Base-by-base conservation (phyloP, 2,113 vertebrate genomes). In the Centropristis striata region DNA sequence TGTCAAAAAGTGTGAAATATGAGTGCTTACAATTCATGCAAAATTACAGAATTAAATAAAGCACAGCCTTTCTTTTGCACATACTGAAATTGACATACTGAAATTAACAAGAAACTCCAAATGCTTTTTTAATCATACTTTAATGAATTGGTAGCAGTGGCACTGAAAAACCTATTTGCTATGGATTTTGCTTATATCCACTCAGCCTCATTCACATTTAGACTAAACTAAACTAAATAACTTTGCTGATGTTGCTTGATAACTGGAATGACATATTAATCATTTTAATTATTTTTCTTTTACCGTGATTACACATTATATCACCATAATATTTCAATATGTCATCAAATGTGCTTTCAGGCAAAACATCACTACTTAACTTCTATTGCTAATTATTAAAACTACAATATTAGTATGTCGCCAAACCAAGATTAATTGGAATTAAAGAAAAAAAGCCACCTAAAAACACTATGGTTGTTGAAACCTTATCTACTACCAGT, bases 401-500 rank as follows among this genome's bases (percentile, higher is more conserved):
- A 21, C 16, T 9, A 27, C 8, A 16, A n/a, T 11, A 3, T 61
- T 44, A 39, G 18, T 51, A 9, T 32, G 32, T 6, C 6, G 32
- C 32, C 32, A 32, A 32, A 12, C 9, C 18, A 2, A 23, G 4
- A 42, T 57, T 6, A 15, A 12, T 41, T 11, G 2, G 11, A 6
- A 15, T 41, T 2, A 23, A 53, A 47, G 28, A 14, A 32, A 63
- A n/a, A 10, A 37, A 11, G 21, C 47, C 8, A 20, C 60, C 46
- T 20, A 28, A 47, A 64, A 47, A 36, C 36, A 53, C 57, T 50
- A 71, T 60, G 54, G 23, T 57, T 65, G 75, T 72, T 80, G 81
- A 85, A 86, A 89, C 71, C 51, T 12, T 44, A 84, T 70, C 83
- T 66, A 37, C 78, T 32, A 71, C 65, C 47, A 49, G 75, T 71